Percentiles rank a stretch among this genome's conserved stretches.
Conservation (phyloP, 2,888 invertebrate genomes). For the Megalurothrips usitatus region DNA sequence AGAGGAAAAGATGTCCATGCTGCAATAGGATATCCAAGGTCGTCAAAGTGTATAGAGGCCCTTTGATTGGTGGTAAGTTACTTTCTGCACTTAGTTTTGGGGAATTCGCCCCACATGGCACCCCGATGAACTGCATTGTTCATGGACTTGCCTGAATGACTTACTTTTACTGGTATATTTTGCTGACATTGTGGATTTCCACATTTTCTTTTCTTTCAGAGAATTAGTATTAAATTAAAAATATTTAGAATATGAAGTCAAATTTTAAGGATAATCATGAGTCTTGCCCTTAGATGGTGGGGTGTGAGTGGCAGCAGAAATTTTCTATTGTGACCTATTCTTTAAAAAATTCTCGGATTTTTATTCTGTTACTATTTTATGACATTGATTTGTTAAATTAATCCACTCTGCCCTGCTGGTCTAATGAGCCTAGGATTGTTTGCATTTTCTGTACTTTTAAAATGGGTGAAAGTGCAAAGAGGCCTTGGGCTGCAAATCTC, state of each 20-base stretch:
- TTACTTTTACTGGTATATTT: neutral
- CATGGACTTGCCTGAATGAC: too few relatives aligned
- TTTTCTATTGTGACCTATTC: too few relatives aligned
- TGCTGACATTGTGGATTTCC: neutral
- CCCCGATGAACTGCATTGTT: too few relatives aligned
- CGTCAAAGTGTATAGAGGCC: neutral
- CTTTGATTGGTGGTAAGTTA: slow-evolving; percentile 1
- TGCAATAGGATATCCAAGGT: slow-evolving; percentile 54
- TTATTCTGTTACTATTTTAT: neutral
- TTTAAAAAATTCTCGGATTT: too few relatives aligned
- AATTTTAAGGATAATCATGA: neutral
- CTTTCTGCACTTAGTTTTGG: neutral
- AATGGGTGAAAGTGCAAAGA: too few relatives aligned
- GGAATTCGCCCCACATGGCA: neutral
- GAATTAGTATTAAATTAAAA: neutral
- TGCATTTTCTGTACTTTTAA: too few relatives aligned
- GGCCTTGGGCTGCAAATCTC: too few relatives aligned
- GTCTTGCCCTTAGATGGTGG: neutral
- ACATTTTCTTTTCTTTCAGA: neutral
- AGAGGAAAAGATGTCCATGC: slow-evolving; percentile 60
- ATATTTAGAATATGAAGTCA: neutral
- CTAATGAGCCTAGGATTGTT: too few relatives aligned
- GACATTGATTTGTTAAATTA: neutral
- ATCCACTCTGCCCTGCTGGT: neutral
- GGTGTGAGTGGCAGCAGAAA: neutral